Evolutionary conservation across 2,113 vertebrate species (phyloP).

Genomic region (Aleadryas rufinucha): DNA sequence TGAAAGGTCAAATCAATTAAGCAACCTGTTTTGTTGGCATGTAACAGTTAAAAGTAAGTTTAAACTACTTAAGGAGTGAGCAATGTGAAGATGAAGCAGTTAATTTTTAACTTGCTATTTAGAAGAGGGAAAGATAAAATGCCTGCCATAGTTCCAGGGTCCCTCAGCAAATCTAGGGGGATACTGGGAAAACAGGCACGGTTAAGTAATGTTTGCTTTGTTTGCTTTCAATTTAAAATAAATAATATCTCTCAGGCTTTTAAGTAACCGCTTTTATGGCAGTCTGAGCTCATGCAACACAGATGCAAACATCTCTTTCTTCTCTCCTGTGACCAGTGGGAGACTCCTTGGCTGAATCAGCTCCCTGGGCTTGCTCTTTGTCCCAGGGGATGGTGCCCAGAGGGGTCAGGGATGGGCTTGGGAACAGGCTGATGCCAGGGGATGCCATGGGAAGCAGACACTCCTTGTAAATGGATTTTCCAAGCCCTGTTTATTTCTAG

Average conservation of each 20-base stretch:
- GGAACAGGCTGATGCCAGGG: neutral
- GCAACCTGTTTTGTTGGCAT: conserved; percentile 95
- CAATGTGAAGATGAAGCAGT: conserved; percentile 63
- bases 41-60: conserved; percentile 96
- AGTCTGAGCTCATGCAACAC: neutral
- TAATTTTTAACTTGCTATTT: conserved; percentile 57
- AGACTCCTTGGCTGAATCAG: neutral
- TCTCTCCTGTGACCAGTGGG: neutral
- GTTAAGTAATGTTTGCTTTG: conserved; percentile 15
- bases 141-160: conserved; percentile 8
- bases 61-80: conserved; percentile 83
- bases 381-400: neutral
- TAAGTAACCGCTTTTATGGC: neutral
- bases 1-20: conserved; percentile 99
- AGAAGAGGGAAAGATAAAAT: conserved; percentile 54
- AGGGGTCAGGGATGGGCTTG: neutral
- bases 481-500: neutral
- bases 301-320: neutral
- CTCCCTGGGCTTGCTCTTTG: neutral
- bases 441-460: neutral
- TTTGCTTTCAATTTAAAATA: conserved; percentile 42
- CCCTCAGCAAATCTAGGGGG: neutral
- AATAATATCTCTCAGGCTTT: neutral
- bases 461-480: neutral
- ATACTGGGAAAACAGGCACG: neutral